Evolutionary conservation across 2,888 invertebrate species (phyloP), one percentile per base, ranked within the genome.

Genomic region (Selenia dentaria): DNA sequence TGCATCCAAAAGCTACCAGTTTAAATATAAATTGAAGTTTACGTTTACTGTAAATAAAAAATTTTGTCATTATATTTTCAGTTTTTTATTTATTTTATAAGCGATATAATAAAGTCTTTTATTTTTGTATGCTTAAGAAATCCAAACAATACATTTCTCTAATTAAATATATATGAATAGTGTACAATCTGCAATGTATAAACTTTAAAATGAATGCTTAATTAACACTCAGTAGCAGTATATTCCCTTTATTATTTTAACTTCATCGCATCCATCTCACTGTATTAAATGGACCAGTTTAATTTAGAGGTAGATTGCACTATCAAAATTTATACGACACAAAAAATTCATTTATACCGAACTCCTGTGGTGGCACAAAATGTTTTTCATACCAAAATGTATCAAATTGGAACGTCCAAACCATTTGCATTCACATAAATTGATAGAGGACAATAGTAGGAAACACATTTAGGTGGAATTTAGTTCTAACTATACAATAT

Each of bases 391-490:
- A 25, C 20, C 6, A 28, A 37, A 36, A 39, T 16, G 10, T 18
- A 28, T 25, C 24, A n/a, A 31, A 31, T 29, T 29, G 24, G 9
- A n/a, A 12, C 16, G 14, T 6, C 8, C 29, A 13, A 25, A 10
- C 39, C 11, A 39, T 39, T 39, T 39, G 25, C 32, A 39, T 39
- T 39, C 14, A 39, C 11, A 39, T 25, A 31, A 31, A 32, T 39
- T 32, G 39, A 13, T 12, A 12, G 37, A 9, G 10, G 12, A 27
- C n/a, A 1, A 2, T 6, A 0, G 18, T 13, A 6, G 5, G 9
- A 14, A 13, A 12, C n/a, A 24, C n/a, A 20, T 37, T 37, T 2
- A 6, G 6, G n/a, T 28, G 8, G 9, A n/a, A 22, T 11, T 12
- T 12, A 22, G 22, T 13, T 33, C 13, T 33, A 8, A n/a, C 18